Evolutionary conservation across 2,888 invertebrate genomes (phyloP), one percentile per base, ranked within the genome.

Genomic region (Dynastes tityus): DNA sequence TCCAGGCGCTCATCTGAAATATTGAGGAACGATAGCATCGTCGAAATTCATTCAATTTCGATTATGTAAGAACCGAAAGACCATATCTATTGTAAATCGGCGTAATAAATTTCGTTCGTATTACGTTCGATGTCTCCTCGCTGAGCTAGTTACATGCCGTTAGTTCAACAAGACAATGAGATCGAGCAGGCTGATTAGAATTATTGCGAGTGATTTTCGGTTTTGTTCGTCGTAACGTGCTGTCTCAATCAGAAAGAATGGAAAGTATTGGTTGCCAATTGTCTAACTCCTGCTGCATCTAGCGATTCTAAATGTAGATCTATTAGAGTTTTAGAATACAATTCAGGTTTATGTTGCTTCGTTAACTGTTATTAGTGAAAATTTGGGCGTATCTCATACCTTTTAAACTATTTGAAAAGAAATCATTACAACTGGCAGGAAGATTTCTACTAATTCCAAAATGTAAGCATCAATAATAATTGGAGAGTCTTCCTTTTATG

Each of bases 1-100:
- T 64, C 64, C n/a, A n/a, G 9, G 9, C 67, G 45, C 22, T 67
- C 67, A n/a, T 67, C 32, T 45, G 67, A 45, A 45, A 45, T 67
- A 67, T 67, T 67, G 45, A 22, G 40, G 53, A 22, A 45, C 67
- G 67, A 67, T 67, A 45, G 8, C 45, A 67, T 67, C 67, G 67
- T 45, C 45, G 22, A 67, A 64, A 64, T 64, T 64, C 64, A 64
- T 64, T 64, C 64, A 29, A 67, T 67, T 67, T 67, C 67, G 67
- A 67, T 67, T 67, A 49, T 16, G 67, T 67, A 67, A 67, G 67
- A 45, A 67, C 6, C 40, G n/a, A 16, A 29, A 67, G 67, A 45
- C 16, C 67, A 45, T 67, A 67, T 67, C 67, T 67, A 67, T 67
- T 67, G 67, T 67, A 13, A 2, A 29, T n/a, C 4, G 67, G 5